Evolutionary conservation across 2,888 invertebrate genomes (phyloP).

Genomic region (Philonicus albiceps): DNA sequence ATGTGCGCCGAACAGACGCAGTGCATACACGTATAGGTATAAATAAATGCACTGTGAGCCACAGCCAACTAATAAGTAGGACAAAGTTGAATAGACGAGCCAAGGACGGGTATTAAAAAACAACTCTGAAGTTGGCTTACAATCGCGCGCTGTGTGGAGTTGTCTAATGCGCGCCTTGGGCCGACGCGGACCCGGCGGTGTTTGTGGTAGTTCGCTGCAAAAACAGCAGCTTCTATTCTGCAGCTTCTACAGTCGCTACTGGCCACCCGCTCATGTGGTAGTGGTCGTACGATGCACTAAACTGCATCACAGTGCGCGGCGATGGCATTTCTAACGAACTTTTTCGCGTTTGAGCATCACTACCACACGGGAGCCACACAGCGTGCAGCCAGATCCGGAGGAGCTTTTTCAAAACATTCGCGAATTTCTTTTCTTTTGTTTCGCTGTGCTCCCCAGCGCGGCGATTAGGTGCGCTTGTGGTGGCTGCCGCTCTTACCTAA

Average conservation of each 20-base stretch:
- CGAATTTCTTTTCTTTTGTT: slow-evolving; percentile 27
- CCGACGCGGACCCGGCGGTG: background rate
- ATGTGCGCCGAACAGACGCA: slow-evolving; percentile 23
- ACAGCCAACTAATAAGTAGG: slow-evolving; percentile 62
- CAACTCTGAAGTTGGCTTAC: slow-evolving; percentile 41
- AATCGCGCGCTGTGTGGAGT: slow-evolving; percentile 16
- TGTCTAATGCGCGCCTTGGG: slow-evolving; percentile 33
- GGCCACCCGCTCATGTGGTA: background rate
- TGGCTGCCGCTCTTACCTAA: slow-evolving; percentile 28
- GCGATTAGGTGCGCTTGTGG: slow-evolving; percentile 24
- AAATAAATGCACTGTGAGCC: slow-evolving; percentile 38
- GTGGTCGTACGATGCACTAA: slow-evolving; percentile 9
- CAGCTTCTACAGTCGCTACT: background rate
- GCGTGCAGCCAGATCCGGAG: background rate
- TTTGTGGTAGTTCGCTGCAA: slow-evolving; percentile 3
- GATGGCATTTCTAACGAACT: slow-evolving; percentile 32
- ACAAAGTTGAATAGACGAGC: slow-evolving; percentile 66
- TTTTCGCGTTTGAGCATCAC: slow-evolving; percentile 4
- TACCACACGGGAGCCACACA: background rate
- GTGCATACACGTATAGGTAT: slow-evolving; percentile 17
- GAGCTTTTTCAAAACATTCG: background rate
- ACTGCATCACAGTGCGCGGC: slow-evolving; percentile 2
- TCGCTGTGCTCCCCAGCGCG: background rate
- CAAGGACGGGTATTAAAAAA: slow-evolving; percentile 59
- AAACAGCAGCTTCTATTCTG: background rate